Conservation (phyloP, 2,113 vertebrate genomes). For the Scalopus aquaticus region DNA sequence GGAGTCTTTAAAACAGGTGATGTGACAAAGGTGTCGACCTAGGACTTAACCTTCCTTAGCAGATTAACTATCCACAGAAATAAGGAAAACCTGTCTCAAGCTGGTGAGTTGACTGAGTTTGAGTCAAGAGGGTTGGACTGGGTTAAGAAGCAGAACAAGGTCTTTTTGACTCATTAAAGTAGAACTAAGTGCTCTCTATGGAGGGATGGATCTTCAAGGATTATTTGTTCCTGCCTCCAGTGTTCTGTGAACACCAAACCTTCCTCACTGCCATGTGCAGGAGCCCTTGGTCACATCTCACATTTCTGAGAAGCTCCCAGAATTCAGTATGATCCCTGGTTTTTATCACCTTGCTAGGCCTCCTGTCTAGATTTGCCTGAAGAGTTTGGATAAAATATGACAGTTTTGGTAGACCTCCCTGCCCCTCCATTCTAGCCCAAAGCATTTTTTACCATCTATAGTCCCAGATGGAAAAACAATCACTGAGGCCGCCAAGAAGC, state of each 20-base stretch:
- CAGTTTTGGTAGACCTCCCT: background rate
- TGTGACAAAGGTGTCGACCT: background rate
- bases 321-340: slow-evolving; percentile 10
- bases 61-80: background rate
- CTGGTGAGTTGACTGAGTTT: slow-evolving; percentile 8
- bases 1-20: background rate
- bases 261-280: background rate
- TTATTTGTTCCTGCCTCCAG: slow-evolving; percentile 27
- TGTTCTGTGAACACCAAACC: background rate
- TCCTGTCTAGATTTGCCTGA: slow-evolving; percentile 22
- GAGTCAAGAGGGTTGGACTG: slow-evolving; percentile 23
- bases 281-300: background rate
- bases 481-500: background rate
- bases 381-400: slow-evolving; percentile 42
- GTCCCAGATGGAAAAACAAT: slow-evolving; percentile 26
- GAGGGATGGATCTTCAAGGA: background rate
- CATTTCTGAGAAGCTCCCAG: background rate
- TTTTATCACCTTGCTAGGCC: slow-evolving; percentile 27
- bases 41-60: background rate
- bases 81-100: background rate
- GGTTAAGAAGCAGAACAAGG: background rate
- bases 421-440: background rate
- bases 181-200: background rate
- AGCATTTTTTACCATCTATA: slow-evolving; percentile 18
- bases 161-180: background rate